Evolutionary conservation across 2,888 invertebrate species (phyloP).

Genomic region (Buathra laborator): DNA sequence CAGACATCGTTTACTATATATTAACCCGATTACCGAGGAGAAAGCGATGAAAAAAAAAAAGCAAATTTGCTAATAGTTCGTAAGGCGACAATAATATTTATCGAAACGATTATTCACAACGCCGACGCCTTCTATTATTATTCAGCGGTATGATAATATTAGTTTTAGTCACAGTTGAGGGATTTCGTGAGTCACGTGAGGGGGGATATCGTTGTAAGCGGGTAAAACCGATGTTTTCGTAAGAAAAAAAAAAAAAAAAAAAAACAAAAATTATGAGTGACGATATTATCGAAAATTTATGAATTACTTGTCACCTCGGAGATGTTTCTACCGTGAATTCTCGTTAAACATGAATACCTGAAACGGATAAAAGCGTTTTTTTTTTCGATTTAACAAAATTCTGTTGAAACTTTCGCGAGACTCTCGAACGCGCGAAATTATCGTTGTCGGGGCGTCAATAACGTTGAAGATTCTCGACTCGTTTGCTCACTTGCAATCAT

Average conservation of each 20-base stretch:
- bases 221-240: background rate
- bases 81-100: slow-evolving; percentile 5
- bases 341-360: slow-evolving; percentile 79
- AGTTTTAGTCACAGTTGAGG: background rate
- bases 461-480: background rate
- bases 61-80: background rate
- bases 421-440: background rate
- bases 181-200: background rate
- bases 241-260: background rate
- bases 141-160: slow-evolving; percentile 1
- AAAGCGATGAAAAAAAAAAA: background rate
- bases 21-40: background rate
- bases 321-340: slow-evolving; percentile 75
- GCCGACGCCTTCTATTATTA: slow-evolving; percentile 16
- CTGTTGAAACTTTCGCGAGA: background rate
- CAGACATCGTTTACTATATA: background rate
- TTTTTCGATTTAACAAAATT: background rate
- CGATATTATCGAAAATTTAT: background rate
- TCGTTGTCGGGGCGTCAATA: slow-evolving; percentile 7
- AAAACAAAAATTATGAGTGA: background rate
- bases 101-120: slow-evolving; percentile 4
- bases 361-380: slow-evolving; percentile 73
- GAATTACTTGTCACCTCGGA: slow-evolving; percentile 75
- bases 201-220: background rate
- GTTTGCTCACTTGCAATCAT: slow-evolving; percentile 38